Evolutionary conservation across 2,888 invertebrate genomes (phyloP).

Genomic region (Drosophila antonietae): DNA sequence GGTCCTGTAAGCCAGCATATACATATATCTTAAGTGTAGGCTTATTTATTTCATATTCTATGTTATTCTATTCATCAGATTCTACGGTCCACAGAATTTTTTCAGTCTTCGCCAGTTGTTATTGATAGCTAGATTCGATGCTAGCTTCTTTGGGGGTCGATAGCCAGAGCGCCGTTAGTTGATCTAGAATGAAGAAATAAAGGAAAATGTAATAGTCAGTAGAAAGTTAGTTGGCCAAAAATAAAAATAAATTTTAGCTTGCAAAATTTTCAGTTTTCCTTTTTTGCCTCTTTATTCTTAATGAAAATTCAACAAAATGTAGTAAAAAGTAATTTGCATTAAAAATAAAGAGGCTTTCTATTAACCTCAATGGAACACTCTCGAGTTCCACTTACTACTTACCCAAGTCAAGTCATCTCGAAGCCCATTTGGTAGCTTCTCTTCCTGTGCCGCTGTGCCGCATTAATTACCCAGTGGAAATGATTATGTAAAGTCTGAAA

Average conservation of each 20-base stretch:
- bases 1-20: not conserved
- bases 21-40: too few relatives aligned
- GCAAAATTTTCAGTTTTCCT: too few relatives aligned
- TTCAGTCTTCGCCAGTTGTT: not conserved
- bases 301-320: not conserved
- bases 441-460: conserved; percentile 2
- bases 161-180: too few relatives aligned
- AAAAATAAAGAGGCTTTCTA: conserved; percentile 1
- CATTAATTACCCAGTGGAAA: conserved; percentile 64
- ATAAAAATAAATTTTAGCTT: too few relatives aligned
- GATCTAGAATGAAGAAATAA: too few relatives aligned
- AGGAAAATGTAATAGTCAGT: too few relatives aligned
- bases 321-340: conserved; percentile 1
- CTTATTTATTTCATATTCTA: not conserved
- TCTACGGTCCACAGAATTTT: not conserved
- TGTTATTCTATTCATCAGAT: not conserved
- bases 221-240: too few relatives aligned
- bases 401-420: conserved; percentile 9
- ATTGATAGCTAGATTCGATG: not conserved
- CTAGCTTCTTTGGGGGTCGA: too few relatives aligned
- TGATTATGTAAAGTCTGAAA: conserved; percentile 55
- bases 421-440: not conserved
- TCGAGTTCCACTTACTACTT: not conserved
- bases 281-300: not conserved
- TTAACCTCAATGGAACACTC: conserved; percentile 22